Conservation (phyloP, 2,888 invertebrate genomes). For the Charanyca ferruginea region DNA sequence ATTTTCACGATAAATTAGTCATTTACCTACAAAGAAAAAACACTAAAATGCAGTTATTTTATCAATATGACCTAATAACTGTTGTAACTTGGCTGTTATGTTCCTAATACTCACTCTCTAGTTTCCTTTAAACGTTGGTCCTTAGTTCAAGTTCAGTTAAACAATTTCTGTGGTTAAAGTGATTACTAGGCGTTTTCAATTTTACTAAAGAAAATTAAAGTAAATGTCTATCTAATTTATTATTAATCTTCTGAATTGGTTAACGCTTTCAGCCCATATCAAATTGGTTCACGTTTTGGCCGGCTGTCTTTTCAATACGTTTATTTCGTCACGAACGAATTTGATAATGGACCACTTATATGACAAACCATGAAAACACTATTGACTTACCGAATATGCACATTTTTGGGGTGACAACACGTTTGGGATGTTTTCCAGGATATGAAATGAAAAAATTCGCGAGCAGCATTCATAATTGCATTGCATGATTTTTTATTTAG, state of each 20-base stretch:
- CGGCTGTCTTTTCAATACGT: conserved; percentile 50
- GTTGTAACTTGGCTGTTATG: no score
- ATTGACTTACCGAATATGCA: conserved; percentile 19
- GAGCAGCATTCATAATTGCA: conserved; percentile 2
- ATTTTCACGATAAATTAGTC: no score
- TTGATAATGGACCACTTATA: conserved; percentile 55
- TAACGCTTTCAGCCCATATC: conserved; percentile 51
- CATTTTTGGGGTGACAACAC: conserved; percentile 20
- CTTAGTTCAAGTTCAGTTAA: conserved; percentile 4
- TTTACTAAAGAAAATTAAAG: not conserved
- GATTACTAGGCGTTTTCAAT: not conserved
- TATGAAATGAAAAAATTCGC: conserved; percentile 13
- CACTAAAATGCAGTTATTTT: no score
- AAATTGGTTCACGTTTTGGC: conserved; percentile 53
- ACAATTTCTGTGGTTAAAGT: not conserved
- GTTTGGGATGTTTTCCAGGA: conserved; percentile 2
- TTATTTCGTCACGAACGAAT: conserved; percentile 50
- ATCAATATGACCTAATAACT: no score
- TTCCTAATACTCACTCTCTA: no score
- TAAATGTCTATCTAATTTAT: not conserved
- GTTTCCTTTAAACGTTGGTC: conserved; percentile 4
- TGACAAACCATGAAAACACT: conserved; percentile 44
- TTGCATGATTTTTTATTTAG: conserved; percentile 3
- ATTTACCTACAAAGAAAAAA: no score
- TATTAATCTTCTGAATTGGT: conserved; percentile 49